phyloP scores from a whole-genome alignment of 1,140 invertebrate genomes.

The Druon quercuslanigerum region DNA sequence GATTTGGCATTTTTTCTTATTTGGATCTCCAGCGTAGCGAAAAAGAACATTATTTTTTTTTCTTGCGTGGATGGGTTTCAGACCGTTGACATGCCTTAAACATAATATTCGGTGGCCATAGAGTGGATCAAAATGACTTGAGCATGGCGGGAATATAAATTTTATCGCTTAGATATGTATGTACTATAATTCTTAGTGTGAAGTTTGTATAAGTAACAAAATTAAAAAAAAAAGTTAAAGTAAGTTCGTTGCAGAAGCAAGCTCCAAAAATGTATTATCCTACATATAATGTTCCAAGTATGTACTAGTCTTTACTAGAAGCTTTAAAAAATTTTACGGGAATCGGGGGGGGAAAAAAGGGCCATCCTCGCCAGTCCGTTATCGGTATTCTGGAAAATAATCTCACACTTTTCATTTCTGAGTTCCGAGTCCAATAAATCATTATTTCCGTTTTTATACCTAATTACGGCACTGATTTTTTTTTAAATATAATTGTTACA shows the following conservation, averaged over 20 bases:
- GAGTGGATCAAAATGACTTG: constrained; percentile 43
- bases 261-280: constrained; percentile 45
- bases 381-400: constrained; percentile 68
- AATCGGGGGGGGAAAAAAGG: constrained; percentile 28
- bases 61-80: background rate
- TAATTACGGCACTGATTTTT: constrained; percentile 67
- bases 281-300: constrained; percentile 47
- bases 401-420: background rate
- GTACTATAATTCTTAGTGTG: constrained; percentile 36
- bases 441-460: constrained; percentile 56
- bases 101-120: constrained; percentile 35
- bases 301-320: constrained; percentile 54
- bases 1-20: background rate
- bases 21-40: background rate
- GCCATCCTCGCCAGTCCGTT: constrained; percentile 34
- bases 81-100: constrained; percentile 26
- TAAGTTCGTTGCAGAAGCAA: constrained; percentile 42
- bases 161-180: constrained; percentile 40
- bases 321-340: constrained; percentile 52
- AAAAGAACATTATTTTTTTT: background rate
- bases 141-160: constrained; percentile 29
- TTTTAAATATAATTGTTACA: constrained; percentile 67
- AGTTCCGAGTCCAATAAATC: background rate
- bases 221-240: constrained; percentile 39
- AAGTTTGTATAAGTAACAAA: constrained; percentile 39